Evolutionary conservation across 2,888 invertebrate species (phyloP).

Genomic region (Aphidoletes aphidimyza): DNA sequence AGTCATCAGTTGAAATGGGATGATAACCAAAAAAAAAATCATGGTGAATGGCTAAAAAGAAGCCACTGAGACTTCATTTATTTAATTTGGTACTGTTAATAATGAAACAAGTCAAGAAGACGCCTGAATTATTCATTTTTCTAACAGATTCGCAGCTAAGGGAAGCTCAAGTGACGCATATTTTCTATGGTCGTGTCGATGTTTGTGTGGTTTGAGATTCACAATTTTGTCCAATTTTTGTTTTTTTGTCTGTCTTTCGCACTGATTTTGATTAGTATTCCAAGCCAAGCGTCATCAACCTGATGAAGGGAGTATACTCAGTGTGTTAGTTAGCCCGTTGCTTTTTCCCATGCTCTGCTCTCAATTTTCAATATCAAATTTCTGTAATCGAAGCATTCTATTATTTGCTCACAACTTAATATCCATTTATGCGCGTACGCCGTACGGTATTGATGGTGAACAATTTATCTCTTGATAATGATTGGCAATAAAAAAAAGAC

Average conservation of each 20-base stretch:
- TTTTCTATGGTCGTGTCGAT: neutral
- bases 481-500: conserved; percentile 33
- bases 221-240: no score
- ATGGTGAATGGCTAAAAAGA: neutral
- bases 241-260: neutral
- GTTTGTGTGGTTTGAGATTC: neutral
- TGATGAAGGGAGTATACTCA: conserved; percentile 9
- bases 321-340: neutral
- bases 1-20: neutral
- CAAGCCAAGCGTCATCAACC: neutral
- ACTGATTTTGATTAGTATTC: conserved; percentile 46
- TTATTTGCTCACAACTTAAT: neutral
- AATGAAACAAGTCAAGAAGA: conserved; percentile 29
- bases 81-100: conserved; percentile 45
- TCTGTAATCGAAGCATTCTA: conserved; percentile 16
- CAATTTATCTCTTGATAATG: neutral
- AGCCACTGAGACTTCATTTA: conserved; percentile 34
- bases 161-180: neutral
- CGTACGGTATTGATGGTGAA: neutral
- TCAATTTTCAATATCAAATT: conserved; percentile 23
- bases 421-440: conserved; percentile 3
- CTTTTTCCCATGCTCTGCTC: no score
- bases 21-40: conserved; percentile 4
- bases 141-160: conserved; percentile 32
- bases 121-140: conserved; percentile 52